Evolutionary conservation across 2,888 invertebrate species (phyloP), one percentile per base, ranked within the genome.

Genomic region (Drosophila anomalata): DNA sequence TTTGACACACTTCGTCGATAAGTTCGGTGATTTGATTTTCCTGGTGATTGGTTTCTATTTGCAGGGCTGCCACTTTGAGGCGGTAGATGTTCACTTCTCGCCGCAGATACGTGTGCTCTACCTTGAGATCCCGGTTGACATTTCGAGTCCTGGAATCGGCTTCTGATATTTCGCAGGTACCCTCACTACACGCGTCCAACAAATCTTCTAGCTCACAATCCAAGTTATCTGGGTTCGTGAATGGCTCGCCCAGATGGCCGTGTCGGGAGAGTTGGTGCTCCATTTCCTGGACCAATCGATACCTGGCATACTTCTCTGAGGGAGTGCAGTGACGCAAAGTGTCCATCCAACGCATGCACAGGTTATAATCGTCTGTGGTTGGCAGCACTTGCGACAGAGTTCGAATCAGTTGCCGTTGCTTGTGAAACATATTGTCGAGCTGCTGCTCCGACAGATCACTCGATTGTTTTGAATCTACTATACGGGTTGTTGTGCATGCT

Each of bases 51-150:
- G 41, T 62, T 44, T 84, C 65, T 8, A 78, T 78, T 26, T 47
- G 41, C 1, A 84, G 57, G 2, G 56, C 73, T 20, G 57, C 22
- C 2, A 78, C 4, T 17, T 78, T 53, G 1, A 84, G 63, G 17
- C 41, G 14, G 54, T 60, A 1, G 22, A 22, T 22, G 44, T 22
- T 44, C 12, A 84, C 11, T 8, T 78, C 42, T 0, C 33, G 44
- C 9, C 42, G 36, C 1, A 87, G 50, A 3, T 39, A 7, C 3
- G 1, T 5, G 8, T 68, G 54, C 6, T 74, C 24, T 0, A 1
- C 11, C 7, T 39, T 61, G 0, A 88, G 53, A 12, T 52, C 8
- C 1, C 4, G 7, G 24, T 75, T 26, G 0, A 17, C 1, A 12
- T 58, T n/a, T 36, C 41, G 12, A 4, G 41, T 47, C 6, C 17